phyloP scores from a whole-genome alignment of 2,888 invertebrate species.

The Aspidapion aeneum region DNA sequence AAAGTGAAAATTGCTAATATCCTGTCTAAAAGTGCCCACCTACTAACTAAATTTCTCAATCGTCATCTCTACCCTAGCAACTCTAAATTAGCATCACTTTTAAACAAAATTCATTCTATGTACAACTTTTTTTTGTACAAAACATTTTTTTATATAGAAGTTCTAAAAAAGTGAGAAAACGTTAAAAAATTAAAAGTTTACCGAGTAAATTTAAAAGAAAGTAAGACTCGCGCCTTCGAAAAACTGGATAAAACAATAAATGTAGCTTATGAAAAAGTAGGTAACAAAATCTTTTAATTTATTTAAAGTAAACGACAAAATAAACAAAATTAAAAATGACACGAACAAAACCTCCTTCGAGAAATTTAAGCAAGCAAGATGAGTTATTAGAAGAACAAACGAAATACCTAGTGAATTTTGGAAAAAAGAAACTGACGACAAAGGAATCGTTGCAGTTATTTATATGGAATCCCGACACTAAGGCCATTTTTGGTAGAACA shows the following conservation, averaged over 20 bases:
- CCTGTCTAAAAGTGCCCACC: slow-evolving; percentile 45
- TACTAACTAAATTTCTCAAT: slow-evolving; percentile 35
- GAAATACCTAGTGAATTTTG: slow-evolving; percentile 61
- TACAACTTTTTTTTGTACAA: background rate
- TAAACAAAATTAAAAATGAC: slow-evolving; percentile 23
- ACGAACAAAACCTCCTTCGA: slow-evolving; percentile 29
- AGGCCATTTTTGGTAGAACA: slow-evolving; percentile 73
- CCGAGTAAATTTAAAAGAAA: slow-evolving; percentile 10
- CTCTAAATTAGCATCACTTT: slow-evolving; percentile 31
- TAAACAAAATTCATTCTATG: background rate
- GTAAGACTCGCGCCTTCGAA: slow-evolving; percentile 16
- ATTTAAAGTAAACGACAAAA: no score
- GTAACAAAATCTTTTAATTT: no score
- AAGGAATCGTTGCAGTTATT: slow-evolving; percentile 62
- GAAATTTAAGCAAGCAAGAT: slow-evolving; percentile 43
- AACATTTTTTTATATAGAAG: background rate
- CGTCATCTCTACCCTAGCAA: slow-evolving; percentile 30
- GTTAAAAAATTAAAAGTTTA: no score
- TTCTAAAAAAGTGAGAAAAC: background rate
- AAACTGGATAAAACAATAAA: no score
- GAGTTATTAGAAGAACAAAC: slow-evolving; percentile 43
- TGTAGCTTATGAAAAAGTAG: slow-evolving; percentile 16
- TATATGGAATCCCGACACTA: slow-evolving; percentile 73
- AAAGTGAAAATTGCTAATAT: slow-evolving; percentile 51
- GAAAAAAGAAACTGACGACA: slow-evolving; percentile 55